Conservation (phyloP, 2,113 vertebrate genomes). For the Phyllostomus discolor region DNA sequence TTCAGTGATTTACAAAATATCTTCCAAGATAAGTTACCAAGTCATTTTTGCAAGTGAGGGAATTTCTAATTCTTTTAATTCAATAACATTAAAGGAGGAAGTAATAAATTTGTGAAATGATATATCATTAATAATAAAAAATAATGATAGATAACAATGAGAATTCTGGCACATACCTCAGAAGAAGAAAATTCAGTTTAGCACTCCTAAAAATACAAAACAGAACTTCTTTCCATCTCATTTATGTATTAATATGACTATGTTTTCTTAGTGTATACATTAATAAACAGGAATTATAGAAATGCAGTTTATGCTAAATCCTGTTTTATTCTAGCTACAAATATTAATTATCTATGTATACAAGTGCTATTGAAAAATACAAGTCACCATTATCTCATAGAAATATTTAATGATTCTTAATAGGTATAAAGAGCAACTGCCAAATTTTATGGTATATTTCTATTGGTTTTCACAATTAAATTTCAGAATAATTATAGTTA, state of each 20-base stretch:
- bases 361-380: neutral
- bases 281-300: neutral
- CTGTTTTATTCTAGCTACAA: neutral
- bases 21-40: neutral
- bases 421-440: neutral
- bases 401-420: neutral
- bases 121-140: neutral
- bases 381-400: neutral
- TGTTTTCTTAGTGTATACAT: neutral
- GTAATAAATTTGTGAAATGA: neutral
- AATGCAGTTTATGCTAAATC: neutral
- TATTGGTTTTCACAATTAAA: neutral
- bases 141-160: neutral
- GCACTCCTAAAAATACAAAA: neutral
- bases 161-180: neutral
- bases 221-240: neutral
- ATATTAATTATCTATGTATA: neutral
- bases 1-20: neutral
- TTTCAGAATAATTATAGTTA: neutral
- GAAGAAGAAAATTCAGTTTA: neutral
- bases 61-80: neutral
- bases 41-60: neutral
- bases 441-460: neutral
- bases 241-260: neutral
- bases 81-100: neutral